Base-by-base conservation (phyloP, 2,888 invertebrate species). In the Ornithoptera priamus region DNA sequence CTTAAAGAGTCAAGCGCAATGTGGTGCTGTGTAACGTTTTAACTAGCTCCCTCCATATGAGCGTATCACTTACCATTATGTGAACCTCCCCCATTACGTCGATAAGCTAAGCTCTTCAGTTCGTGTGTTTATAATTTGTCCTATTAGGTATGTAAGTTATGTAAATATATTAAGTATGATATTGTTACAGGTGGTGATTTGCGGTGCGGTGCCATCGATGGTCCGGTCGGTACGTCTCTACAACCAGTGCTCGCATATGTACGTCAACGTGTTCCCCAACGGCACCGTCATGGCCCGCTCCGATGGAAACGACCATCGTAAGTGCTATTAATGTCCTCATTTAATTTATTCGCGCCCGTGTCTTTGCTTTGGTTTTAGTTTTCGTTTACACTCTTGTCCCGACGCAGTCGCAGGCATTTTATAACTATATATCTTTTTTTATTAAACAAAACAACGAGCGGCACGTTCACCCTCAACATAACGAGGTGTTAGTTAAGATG, bases 121-220 rank as follows among this genome's bases (percentile, higher is more conserved):
- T 30, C 4, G 30, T 5, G 5, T 8, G 1, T 8, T 39, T 1
- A 10, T 39, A 39, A 50, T 5, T 17, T 50, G 50, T 50, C 1
- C 18, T 18, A 15, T 5, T 15, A 2, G 15, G 17, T 30, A 46
- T 46, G 46, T 46, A 50, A 15, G 50, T 50, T 15, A 17, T 50
- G 57, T 10, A 57, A 18, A 57, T 57, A 18, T 57, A 57, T 57
- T 20, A 57, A 57, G 20, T 6, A 1, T 30, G 56, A 71, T 22
- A 65, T 64, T 70, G 60, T 69, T 74, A 46, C 87, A 95, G 95
- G 94, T 95, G 94, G 94, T 95, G 94, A 94, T 94, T 93, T 94
- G 95, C 94, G 95, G 94, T 93, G 95, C 94, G 93, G 94, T 94
- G 93, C 94, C 95, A 90, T 94, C 94, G 89, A 94, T 94, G 94